Conservation (phyloP, 2,797 vertebrate species). For the Enteromius fasciolatus region DNA sequence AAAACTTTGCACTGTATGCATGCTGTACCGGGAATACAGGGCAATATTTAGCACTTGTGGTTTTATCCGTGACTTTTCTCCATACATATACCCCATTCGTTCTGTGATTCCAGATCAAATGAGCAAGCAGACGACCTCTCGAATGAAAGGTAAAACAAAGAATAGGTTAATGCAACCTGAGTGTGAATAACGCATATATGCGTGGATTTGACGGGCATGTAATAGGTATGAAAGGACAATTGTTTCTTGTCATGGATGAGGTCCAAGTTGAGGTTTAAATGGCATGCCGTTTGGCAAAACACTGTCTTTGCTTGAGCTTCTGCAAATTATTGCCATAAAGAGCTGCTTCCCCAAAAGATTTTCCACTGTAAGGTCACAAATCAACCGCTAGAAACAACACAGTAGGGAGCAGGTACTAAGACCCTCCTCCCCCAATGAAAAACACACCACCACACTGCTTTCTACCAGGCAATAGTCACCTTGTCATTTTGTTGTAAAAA, state of each 20-base stretch:
- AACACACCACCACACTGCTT: constrained; percentile 3
- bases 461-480: constrained; percentile 40
- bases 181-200: constrained; percentile 37
- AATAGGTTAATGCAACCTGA: constrained; percentile 45
- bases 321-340: constrained; percentile 54
- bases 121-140: constrained; percentile 68
- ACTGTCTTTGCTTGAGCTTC: constrained; percentile 51
- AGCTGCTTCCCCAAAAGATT: constrained; percentile 56
- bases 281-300: constrained; percentile 54
- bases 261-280: constrained; percentile 46
- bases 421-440: background rate
- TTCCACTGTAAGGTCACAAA: constrained; percentile 61
- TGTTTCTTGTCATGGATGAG: constrained; percentile 35
- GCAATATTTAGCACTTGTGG: background rate
- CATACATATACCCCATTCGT: constrained; percentile 62
- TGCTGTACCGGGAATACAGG: background rate
- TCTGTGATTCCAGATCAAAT: constrained; percentile 77
- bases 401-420: constrained; percentile 45
- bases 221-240: constrained; percentile 57
- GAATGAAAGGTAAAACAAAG: constrained; percentile 72
- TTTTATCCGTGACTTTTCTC: constrained; percentile 40
- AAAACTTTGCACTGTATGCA: background rate
- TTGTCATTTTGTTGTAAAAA: constrained; percentile 69
- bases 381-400: constrained; percentile 50
- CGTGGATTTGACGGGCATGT: constrained; percentile 53